Evolutionary conservation across 2,888 invertebrate species (phyloP), one percentile per base, ranked within the genome.

Genomic region (Listrodromus nycthemerus): DNA sequence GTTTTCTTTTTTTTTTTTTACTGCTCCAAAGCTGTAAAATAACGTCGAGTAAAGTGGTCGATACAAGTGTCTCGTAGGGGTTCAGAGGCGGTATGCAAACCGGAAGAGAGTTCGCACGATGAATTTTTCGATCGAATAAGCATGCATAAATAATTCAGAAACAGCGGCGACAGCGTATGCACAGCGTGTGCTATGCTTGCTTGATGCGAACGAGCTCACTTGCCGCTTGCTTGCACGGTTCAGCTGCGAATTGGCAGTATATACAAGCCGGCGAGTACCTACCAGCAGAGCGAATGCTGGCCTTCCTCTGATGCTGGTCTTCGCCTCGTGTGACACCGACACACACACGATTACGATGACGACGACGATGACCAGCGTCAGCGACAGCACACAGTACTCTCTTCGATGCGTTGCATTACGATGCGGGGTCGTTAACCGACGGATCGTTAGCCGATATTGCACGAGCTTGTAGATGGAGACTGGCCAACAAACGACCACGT

Each of bases 371-470:
- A 81, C 75, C 75, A 80, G 41, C 70, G 48, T 33, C 66, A 65
- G 24, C 52, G 48, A 66, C 71, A 67, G 55, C 55, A 33, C 24
- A 69, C 50, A 33, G 50, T 67, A 30, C 73, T 78, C 21, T 61
- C 50, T 37, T 24, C 75, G 67, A 75, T 76, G 78, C 69, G 65
- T 79, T 81, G 81, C 81, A 81, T 75, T 75, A 84, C 81, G 70
- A 79, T 58, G 78, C 66, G 74, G 70, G 87, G 86, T 87, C 87
- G 81, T 86, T 87, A 87, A 87, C 87, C 87, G 86, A 70, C 69
- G 69, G 83, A 87, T 87, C 85, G 79, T 86, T 85, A 86, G 82
- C 79, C 83, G 84, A 86, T 87, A 86, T 85, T 76, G 75, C 82
- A 69, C 67, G 66, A 74, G 66, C 70, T 45, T 48, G 69, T 65